These are phyloP conservation scores for Drosophila picticornis DNA, from an alignment of 2,888 invertebrate species.

Conservation along the genomic window DNA sequence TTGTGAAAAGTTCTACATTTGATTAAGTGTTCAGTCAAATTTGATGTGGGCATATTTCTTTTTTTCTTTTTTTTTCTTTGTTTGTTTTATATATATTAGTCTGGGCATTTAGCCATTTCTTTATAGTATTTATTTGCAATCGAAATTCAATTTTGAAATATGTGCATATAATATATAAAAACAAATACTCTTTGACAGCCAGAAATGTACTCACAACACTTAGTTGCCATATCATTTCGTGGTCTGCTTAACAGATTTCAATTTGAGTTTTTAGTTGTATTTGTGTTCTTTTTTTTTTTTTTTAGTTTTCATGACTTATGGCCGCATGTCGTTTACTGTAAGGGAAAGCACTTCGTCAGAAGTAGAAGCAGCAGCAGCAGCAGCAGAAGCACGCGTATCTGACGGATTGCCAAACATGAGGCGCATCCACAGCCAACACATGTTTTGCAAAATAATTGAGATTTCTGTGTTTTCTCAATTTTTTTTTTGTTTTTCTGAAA, in stretches of 20 bases:
- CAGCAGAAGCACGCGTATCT: slow-evolving; percentile 65
- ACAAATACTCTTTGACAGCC: slow-evolving; percentile 21
- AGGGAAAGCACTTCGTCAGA: slow-evolving; percentile 42
- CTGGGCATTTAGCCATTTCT: slow-evolving; percentile 45
- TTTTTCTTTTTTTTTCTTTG: slow-evolving; percentile 1
- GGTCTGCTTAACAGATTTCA: slow-evolving; percentile 68
- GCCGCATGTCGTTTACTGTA: slow-evolving; percentile 36
- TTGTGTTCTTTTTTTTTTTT: neutral
- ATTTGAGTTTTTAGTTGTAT: slow-evolving; percentile 37
- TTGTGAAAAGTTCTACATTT: slow-evolving; percentile 8
- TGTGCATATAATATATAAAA: slow-evolving; percentile 38
- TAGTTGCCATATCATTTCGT: slow-evolving; percentile 53
- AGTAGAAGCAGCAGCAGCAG: neutral
- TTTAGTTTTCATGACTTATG: slow-evolving; percentile 47
- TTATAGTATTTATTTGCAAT: slow-evolving; percentile 50
- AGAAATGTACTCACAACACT: slow-evolving; percentile 11
- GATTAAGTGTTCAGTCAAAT: slow-evolving; percentile 31
- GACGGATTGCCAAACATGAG: slow-evolving; percentile 73
- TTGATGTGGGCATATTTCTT: slow-evolving; percentile 32
- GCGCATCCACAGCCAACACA: slow-evolving; percentile 70
- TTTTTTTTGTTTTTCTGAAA: slow-evolving; percentile 14
- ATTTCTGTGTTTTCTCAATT: slow-evolving; percentile 48
- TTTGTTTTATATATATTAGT: neutral
- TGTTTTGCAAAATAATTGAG: slow-evolving; percentile 77
- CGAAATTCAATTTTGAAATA: slow-evolving; percentile 51